phyloP scores from a whole-genome alignment of 2,888 invertebrate species.

The Ophion ellenae region DNA sequence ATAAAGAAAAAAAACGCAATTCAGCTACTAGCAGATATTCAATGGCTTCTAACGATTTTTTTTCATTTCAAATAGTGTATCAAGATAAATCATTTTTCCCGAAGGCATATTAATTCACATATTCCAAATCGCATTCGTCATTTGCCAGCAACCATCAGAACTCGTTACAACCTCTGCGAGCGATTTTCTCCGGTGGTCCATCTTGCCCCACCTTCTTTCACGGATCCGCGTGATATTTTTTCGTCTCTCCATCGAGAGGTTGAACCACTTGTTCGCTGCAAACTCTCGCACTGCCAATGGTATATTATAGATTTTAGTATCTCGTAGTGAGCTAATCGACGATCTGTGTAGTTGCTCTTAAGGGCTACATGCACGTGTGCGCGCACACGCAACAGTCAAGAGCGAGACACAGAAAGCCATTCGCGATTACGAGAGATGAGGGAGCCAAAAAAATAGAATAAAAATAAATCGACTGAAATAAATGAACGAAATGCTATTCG shows the following conservation, averaged over 20 bases:
- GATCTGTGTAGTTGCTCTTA: conserved; percentile 18
- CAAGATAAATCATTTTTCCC: too few species aligned
- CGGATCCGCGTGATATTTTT: not conserved
- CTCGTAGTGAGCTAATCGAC: conserved; percentile 39
- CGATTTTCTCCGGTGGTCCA: conserved; percentile 4
- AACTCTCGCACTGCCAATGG: conserved; percentile 28
- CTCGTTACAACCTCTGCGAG: not conserved
- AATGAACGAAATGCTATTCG: conserved; percentile 41
- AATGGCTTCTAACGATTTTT: not conserved
- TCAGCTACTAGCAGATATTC: not conserved
- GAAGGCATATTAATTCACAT: too few species aligned
- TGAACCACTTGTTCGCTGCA: conserved; percentile 4
- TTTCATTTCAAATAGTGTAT: too few species aligned
- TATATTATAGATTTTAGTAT: conserved; percentile 31
- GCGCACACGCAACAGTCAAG: not conserved
- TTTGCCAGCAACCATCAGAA: too few species aligned
- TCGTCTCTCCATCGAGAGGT: not conserved
- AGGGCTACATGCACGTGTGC: conserved; percentile 1
- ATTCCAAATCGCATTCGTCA: too few species aligned
- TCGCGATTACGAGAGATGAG: conserved; percentile 13
- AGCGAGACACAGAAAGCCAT: not conserved
- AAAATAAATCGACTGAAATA: conserved; percentile 38
- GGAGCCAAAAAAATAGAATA: conserved; percentile 19
- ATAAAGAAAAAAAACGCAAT: not conserved
- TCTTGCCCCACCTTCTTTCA: conserved; percentile 14